Evolutionary conservation across 1,140 invertebrate species (phyloP), one percentile per base, ranked within the genome.

Genomic region (Chionoecetes opilio): DNA sequence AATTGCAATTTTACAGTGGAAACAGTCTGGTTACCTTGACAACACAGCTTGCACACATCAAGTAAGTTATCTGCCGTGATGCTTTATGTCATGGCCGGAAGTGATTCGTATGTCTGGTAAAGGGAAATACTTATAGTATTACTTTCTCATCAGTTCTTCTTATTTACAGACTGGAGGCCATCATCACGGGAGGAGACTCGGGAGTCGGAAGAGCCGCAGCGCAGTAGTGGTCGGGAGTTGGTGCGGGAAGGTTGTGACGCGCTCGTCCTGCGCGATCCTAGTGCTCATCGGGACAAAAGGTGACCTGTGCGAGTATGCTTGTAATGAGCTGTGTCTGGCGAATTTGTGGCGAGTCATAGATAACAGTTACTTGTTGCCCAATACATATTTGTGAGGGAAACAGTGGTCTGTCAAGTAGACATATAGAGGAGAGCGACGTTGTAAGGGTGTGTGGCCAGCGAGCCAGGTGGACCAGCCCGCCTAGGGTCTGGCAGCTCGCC

Each of bases 121-220:
- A 29, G 89, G 89, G 89, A 91, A 91, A 91, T 91, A 32, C 89
- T 63, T 53, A 75, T 91, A 38, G 53, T 34, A 32, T 17, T 38
- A n/a, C 41, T 91, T 91, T 53, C 46, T 91, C 89, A 91, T 26
- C 38, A 75, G 11, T 75, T 91, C 89, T 21, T 90, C 88, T 63
- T 34, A 75, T 63, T 91, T 91, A 75, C 89, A 91, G 89, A 91
- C 75, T 91, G 46, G 35, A 75, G 89, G 89, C 89, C 89, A 91
- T 34, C 46, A 75, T 75, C 89, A 35, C 26, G 46, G 31, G 89
- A 91, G 89, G 89, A 91, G 89, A 91, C 46, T 32, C 8, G 31
- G 38, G 21, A 91, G 89, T 21, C 46, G 41, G 34, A 75, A 29
- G 32, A 31, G 5, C n/a, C 46, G 26, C 46, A 26, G 53, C 89